Conservation (phyloP, 1,140 invertebrate species). For the Phymastichus coffea region DNA sequence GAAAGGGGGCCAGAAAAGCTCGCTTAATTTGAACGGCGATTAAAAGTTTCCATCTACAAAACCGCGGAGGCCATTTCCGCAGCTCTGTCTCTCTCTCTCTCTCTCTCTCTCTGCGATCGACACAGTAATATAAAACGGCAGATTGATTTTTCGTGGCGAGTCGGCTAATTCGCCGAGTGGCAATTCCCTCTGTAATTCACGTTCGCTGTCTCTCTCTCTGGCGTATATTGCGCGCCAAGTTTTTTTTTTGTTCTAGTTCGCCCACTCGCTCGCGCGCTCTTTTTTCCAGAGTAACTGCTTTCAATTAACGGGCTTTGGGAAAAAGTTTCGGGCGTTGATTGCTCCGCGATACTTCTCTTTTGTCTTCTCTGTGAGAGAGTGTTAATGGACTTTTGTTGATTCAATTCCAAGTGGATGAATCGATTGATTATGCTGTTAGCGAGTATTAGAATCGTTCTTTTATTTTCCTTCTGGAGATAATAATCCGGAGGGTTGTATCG, state of each 20-base stretch:
- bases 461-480: too few relatives aligned
- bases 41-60: conserved; percentile 29
- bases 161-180: conserved; percentile 33
- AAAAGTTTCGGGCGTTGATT: neutral
- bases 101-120: conserved; percentile 21
- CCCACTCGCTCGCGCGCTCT: neutral
- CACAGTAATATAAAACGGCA: conserved; percentile 33
- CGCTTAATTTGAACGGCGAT: conserved; percentile 21
- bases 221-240: conserved; percentile 12
- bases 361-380: neutral
- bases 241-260: neutral
- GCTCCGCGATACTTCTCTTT: neutral
- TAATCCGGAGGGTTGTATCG: too few relatives aligned
- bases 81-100: too few relatives aligned
- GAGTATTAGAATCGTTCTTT: too few relatives aligned
- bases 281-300: neutral
- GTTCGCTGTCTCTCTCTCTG: too few relatives aligned
- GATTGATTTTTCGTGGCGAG: conserved; percentile 52
- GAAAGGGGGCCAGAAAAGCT: too few relatives aligned
- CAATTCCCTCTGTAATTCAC: conserved; percentile 35
- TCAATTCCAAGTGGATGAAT: neutral
- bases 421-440: conserved; percentile 2
- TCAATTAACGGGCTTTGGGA: conserved; percentile 10
- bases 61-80: conserved; percentile 30
- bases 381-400: neutral